Conservation (phyloP, 1,140 invertebrate genomes). For the Lucilia cuprina region DNA sequence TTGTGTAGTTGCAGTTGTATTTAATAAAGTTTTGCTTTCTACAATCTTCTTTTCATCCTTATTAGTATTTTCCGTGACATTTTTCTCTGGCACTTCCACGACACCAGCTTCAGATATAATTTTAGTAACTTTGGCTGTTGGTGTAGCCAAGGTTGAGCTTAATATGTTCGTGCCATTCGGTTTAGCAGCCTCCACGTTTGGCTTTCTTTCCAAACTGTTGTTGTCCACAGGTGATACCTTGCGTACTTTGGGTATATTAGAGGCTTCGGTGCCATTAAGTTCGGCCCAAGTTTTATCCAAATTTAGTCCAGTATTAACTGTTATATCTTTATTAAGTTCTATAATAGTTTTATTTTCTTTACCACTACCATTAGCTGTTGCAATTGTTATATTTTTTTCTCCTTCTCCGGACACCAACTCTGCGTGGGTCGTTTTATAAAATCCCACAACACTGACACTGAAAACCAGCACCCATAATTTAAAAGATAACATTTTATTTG, state of each 20-base stretch:
- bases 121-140: background rate
- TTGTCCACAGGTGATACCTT: background rate
- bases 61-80: background rate
- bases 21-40: background rate
- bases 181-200: background rate
- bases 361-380: background rate
- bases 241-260: background rate
- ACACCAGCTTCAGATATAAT: background rate
- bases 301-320: background rate
- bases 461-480: background rate
- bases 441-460: background rate
- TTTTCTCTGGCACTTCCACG: background rate
- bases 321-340: slow-evolving; percentile 17
- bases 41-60: background rate
- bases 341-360: slow-evolving; percentile 11
- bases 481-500: background rate
- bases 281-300: background rate
- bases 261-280: background rate
- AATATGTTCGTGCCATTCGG: background rate
- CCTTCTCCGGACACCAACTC: background rate
- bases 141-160: background rate
- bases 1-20: background rate
- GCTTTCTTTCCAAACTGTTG: background rate
- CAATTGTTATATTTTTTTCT: background rate
- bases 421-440: background rate